Evolutionary conservation across 2,888 invertebrate species (phyloP).

Genomic region (Tanypteryx hageni): DNA sequence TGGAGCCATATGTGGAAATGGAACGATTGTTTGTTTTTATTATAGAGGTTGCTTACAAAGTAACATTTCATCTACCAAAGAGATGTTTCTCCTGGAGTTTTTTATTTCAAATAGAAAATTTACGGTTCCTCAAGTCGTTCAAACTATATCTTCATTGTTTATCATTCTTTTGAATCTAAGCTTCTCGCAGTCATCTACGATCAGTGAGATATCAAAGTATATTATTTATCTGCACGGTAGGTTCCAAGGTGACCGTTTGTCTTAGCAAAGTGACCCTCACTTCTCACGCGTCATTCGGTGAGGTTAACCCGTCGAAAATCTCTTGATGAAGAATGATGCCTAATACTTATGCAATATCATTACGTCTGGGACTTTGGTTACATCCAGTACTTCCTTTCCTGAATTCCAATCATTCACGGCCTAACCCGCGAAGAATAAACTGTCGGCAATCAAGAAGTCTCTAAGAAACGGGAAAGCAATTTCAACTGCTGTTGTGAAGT

Average conservation of each 20-base stretch:
- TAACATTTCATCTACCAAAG: no score
- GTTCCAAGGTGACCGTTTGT: slow-evolving; percentile 23
- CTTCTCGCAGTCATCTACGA: no score
- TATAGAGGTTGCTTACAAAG: no score
- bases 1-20: no score
- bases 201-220: no score
- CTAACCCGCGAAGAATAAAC: slow-evolving; percentile 47
- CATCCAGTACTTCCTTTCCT: not conserved
- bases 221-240: not conserved
- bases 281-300: not conserved
- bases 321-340: slow-evolving; percentile 51
- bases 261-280: not conserved
- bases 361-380: not conserved
- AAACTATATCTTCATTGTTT: no score
- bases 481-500: not conserved
- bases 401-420: not conserved
- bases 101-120: no score
- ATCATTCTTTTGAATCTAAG: no score
- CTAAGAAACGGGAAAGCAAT: not conserved
- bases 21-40: no score
- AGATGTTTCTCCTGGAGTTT: no score
- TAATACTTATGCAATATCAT: not conserved
- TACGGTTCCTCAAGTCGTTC: no score
- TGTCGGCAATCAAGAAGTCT: not conserved
- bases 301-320: not conserved